These are phyloP conservation scores for Arenicola marina DNA, from an alignment of 2,888 invertebrate genomes.

Conservation along the genomic window DNA sequence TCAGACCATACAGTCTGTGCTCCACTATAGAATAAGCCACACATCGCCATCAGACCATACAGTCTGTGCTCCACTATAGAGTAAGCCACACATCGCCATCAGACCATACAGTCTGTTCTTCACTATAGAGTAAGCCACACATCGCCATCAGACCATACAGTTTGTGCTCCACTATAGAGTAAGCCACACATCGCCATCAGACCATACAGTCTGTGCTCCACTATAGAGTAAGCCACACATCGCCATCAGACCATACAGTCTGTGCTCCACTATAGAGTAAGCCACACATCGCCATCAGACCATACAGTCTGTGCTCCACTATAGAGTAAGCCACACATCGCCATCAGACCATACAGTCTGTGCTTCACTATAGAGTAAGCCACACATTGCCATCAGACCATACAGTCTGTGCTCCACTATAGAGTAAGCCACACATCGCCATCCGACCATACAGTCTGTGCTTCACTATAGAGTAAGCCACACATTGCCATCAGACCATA, in stretches of 20 bases:
- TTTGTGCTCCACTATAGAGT: constrained; percentile 26
- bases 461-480: constrained; percentile 25
- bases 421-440: constrained; percentile 23
- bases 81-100: constrained; percentile 23
- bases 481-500: constrained; percentile 23
- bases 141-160: constrained; percentile 22
- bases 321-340: constrained; percentile 25
- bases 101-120: constrained; percentile 24
- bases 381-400: constrained; percentile 19
- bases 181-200: constrained; percentile 18
- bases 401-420: constrained; percentile 23
- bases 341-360: constrained; percentile 23
- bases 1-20: constrained; percentile 24
- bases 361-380: constrained; percentile 27
- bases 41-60: constrained; percentile 22
- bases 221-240: constrained; percentile 26
- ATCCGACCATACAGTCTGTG: constrained; percentile 24
- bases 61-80: constrained; percentile 23
- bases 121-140: constrained; percentile 25
- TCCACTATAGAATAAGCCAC: constrained; percentile 25
- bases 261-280: constrained; percentile 27
- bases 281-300: constrained; percentile 19
- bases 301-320: constrained; percentile 22
- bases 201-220: constrained; percentile 23
- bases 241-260: constrained; percentile 21